These are phyloP conservation scores for Pungitius pungitius DNA, from an alignment of 2,113 vertebrate genomes.

Conservation along the genomic window DNA sequence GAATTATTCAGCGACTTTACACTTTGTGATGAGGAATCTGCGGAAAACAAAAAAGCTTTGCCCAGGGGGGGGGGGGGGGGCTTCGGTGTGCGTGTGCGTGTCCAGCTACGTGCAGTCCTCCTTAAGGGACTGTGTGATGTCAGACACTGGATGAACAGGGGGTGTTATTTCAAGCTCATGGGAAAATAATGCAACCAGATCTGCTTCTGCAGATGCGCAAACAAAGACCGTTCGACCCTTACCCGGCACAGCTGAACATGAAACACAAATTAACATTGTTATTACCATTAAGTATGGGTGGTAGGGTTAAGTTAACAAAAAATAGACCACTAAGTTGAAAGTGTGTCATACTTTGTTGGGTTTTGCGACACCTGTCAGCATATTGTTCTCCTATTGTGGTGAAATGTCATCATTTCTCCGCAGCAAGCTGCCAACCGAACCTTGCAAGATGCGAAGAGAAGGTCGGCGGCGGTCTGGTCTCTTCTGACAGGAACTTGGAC, in stretches of 20 bases:
- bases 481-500: constrained; percentile 83
- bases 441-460: constrained; percentile 90
- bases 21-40: constrained; percentile 35
- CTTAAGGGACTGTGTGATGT: constrained; percentile 8
- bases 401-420: constrained; percentile 33
- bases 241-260: background rate
- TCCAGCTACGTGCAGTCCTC: constrained; percentile 5
- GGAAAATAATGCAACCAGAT: constrained; percentile 5
- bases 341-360: background rate
- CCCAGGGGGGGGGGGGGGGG: no score
- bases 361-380: background rate
- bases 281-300: background rate
- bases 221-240: background rate
- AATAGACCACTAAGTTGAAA: background rate
- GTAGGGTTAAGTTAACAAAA: background rate
- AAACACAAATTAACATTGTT: background rate
- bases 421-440: constrained; percentile 67
- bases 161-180: constrained; percentile 23
- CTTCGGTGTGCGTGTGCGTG: background rate
- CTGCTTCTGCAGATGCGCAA: constrained; percentile 21
- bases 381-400: background rate
- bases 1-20: constrained; percentile 66
- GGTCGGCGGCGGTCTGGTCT: constrained; percentile 86
- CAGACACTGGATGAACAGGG: constrained; percentile 18
- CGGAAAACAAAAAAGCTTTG: constrained; percentile 20